These are phyloP conservation scores for Pogonocherus hispidulus DNA, from an alignment of 2,888 invertebrate species.

Conservation along the genomic window DNA sequence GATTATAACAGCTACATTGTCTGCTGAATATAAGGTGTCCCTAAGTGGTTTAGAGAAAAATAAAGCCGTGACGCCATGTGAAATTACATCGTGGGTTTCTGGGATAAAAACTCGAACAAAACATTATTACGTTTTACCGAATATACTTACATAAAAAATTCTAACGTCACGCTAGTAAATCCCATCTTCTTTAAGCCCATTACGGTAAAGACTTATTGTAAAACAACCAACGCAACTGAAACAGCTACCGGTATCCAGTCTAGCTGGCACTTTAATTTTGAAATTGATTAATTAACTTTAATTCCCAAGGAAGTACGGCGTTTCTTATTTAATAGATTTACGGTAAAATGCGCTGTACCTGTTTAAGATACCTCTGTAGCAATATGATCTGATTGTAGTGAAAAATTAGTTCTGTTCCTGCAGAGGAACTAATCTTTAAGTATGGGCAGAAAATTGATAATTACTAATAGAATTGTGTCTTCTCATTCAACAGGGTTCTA, in stretches of 20 bases:
- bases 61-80: constrained; percentile 3
- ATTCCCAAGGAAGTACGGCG: constrained; percentile 25
- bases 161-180: constrained; percentile 20
- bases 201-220: background rate
- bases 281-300: constrained; percentile 17
- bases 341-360: constrained; percentile 16
- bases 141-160: constrained; percentile 8
- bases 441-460: background rate
- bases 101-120: constrained; percentile 15
- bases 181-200: background rate
- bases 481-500: too few relatives aligned
- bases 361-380: background rate
- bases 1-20: too few relatives aligned
- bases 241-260: background rate
- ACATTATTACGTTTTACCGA: constrained; percentile 33
- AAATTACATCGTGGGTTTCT: constrained; percentile 25
- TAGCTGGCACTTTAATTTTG: constrained; percentile 1
- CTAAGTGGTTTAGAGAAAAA: background rate
- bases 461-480: too few relatives aligned
- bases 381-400: background rate
- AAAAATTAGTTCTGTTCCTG: background rate
- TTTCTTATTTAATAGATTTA: constrained; percentile 11
- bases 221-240: background rate
- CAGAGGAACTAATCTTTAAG: background rate
- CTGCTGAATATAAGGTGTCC: background rate